phyloP scores from a whole-genome alignment of 2,888 invertebrate genomes.

The Chrysodeixis includens region DNA sequence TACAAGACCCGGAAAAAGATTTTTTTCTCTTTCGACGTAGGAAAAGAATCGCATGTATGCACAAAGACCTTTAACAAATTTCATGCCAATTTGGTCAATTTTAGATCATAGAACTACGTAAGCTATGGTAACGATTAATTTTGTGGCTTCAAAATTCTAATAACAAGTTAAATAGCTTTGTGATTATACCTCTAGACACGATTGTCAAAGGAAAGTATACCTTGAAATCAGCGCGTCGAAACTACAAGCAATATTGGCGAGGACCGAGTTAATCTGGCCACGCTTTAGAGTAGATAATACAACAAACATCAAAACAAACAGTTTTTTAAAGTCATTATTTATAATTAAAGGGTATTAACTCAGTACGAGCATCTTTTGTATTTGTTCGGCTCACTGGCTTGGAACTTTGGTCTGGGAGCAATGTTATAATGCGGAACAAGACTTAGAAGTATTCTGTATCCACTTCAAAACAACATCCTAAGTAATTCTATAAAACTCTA shows the following conservation, averaged over 20 bases:
- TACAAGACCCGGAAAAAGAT: no score
- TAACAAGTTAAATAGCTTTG: background rate
- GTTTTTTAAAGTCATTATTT: constrained; percentile 23
- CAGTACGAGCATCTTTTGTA: constrained; percentile 25
- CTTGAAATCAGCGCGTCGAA: constrained; percentile 37
- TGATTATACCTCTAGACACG: constrained; percentile 12
- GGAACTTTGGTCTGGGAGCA: constrained; percentile 29
- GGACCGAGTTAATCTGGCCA: constrained; percentile 3
- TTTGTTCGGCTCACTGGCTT: constrained; percentile 42
- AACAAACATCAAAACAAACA: constrained; percentile 9
- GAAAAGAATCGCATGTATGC: no score
- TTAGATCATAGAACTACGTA: no score
- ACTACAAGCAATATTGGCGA: constrained; percentile 21
- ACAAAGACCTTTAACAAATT: no score
- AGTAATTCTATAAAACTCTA: constrained; percentile 7
- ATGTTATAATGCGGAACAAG: constrained; percentile 17
- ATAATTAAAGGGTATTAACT: constrained; percentile 32
- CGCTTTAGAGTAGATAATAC: background rate
- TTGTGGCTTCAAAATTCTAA: background rate
- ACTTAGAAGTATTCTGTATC: constrained; percentile 13
- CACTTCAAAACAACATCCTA: constrained; percentile 9
- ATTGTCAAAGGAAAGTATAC: constrained; percentile 37
- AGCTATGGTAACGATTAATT: no score
- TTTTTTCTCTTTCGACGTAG: no score
- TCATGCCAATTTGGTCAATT: no score